Evolutionary conservation across 2,797 vertebrate genomes (phyloP), one percentile per base, ranked within the genome.

Genomic region (Jordanella pulchra): DNA sequence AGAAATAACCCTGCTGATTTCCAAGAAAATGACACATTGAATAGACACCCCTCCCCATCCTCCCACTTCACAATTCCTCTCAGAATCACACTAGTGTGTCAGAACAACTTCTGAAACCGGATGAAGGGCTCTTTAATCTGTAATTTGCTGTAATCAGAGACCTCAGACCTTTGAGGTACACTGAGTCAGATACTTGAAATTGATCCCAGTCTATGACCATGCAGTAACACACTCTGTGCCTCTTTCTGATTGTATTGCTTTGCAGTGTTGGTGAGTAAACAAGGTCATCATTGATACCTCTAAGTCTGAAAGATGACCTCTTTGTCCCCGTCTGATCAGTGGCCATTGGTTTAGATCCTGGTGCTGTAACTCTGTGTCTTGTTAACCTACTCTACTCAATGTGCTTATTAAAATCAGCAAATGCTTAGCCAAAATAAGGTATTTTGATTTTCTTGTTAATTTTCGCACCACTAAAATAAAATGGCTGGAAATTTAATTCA

Each of bases 71-170:
- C 81, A 79, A 79, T 63, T 84, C 76, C 69, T 80, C 84, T 76
- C 79, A 78, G 80, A 80, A 67, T 68, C 30, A 60, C 74, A 54
- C 30, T 50, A 71, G 54, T 76, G 72, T 66, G 51, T 74, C 3
- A 32, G 74, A 72, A 83, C 66, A 83, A 80, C 85, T 87, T 88
- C 80, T 82, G 74, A 66, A 81, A 74, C 74, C 73, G 79, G 27
- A 67, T 89, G 81, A 82, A 89, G 85, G 82, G 75, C 74, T 72
- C 89, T 89, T 87, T 83, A 82, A 84, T 86, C 83, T 86, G 72
- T 87, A 85, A 90, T 93, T 87, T 87, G 74, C 85, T 84, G 87
- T 89, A 93, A 92, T 93, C 88, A 90, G 80, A 86, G 79, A 82
- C 79, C 86, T 76, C 44, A 60, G 84, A 84, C 86, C 85, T 88